These are phyloP conservation scores for Drosophila neocordata DNA, from an alignment of 1,140 invertebrate species.

Conservation along the genomic window DNA sequence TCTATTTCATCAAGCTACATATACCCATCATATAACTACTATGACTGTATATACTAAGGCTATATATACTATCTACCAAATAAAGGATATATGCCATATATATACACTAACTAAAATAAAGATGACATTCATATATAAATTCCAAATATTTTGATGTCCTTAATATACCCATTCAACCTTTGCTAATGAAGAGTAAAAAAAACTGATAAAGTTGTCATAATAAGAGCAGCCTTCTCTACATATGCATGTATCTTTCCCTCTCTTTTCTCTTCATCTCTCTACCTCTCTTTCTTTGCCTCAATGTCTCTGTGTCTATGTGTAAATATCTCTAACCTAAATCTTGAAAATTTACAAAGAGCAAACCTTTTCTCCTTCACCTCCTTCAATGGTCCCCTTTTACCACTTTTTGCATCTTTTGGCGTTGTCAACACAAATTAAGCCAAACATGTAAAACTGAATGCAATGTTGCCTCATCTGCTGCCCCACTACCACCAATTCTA, in stretches of 20 bases:
- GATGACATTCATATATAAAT: too few species aligned
- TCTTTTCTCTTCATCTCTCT: slow-evolving; percentile 2
- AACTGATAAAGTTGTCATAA: slow-evolving; percentile 29
- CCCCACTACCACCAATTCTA: too few species aligned
- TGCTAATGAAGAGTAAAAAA: neutral
- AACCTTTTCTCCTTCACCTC: slow-evolving; percentile 3
- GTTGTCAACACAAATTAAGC: slow-evolving; percentile 75
- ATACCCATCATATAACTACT: too few species aligned
- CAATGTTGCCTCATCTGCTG: slow-evolving; percentile 20
- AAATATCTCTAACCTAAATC: slow-evolving; percentile 73
- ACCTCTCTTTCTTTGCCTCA: neutral
- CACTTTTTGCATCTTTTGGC: slow-evolving; percentile 20
- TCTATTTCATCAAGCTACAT: too few species aligned
- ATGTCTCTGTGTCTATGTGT: slow-evolving; percentile 24
- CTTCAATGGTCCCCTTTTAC: neutral
- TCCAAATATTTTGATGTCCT: neutral
- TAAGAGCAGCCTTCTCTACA: slow-evolving; percentile 29
- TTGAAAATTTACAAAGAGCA: slow-evolving; percentile 70
- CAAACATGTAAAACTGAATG: slow-evolving; percentile 59
- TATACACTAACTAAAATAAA: too few species aligned
- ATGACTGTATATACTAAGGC: too few species aligned
- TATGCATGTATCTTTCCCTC: neutral
- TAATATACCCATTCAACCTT: neutral
- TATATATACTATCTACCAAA: too few species aligned
- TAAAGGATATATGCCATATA: too few species aligned